Percentiles rank a stretch among this genome's conserved stretches.
These are phyloP conservation scores for Cottoperca gobio DNA, from an alignment of 2,797 vertebrate species.

Conservation along the genomic window DNA sequence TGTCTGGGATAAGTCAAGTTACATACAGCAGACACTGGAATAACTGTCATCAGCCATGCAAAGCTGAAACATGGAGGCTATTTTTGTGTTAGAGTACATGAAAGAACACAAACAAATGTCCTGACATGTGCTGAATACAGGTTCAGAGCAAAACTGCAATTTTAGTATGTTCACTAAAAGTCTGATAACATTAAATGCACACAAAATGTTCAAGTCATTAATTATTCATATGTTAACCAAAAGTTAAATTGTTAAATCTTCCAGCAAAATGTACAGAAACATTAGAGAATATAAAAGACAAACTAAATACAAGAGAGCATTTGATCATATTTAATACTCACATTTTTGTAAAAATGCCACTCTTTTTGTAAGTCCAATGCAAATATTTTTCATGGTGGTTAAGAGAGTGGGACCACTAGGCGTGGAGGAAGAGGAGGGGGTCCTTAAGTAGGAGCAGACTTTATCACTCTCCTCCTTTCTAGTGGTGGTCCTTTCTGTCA, in stretches of 20 bases:
- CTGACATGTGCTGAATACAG: neutral
- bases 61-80: slow-evolving; percentile 17
- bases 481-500: slow-evolving; percentile 73
- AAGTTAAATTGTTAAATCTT: neutral
- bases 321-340: slow-evolving; percentile 23
- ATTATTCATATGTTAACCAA: slow-evolving; percentile 5
- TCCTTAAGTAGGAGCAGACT: slow-evolving; percentile 80
- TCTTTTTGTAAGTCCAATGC: slow-evolving; percentile 58
- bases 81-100: slow-evolving; percentile 3
- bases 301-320: slow-evolving; percentile 13
- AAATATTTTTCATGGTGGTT: slow-evolving; percentile 79
- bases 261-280: neutral
- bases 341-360: slow-evolving; percentile 51
- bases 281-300: neutral
- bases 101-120: slow-evolving; percentile 7
- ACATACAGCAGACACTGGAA: slow-evolving; percentile 40
- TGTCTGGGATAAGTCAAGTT: slow-evolving; percentile 47
- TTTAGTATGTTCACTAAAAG: neutral
- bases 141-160: neutral
- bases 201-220: neutral
- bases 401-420: slow-evolving; percentile 69
- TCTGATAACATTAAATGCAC: neutral
- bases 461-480: slow-evolving; percentile 78
- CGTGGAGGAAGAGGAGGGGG: slow-evolving; percentile 71
- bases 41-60: slow-evolving; percentile 13